A percentile compares a stretch with the other conserved stretches of the same genome.
phyloP scores from a whole-genome alignment of 2,888 invertebrate genomes.

The Athrips mouffetella region DNA sequence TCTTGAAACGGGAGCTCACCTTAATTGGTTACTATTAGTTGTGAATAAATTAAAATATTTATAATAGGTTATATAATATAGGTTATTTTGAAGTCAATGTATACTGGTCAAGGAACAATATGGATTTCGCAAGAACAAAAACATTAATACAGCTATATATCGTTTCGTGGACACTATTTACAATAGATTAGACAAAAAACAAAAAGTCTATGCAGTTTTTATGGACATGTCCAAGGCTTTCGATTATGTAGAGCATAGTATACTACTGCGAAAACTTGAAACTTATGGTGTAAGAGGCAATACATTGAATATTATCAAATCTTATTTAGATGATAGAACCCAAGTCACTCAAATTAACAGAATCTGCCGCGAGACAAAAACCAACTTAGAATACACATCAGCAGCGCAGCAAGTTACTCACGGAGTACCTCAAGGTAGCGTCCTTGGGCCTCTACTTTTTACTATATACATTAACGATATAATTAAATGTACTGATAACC shows the following conservation, averaged over 20 bases:
- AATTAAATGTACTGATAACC: too few species aligned
- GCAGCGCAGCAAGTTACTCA: too few species aligned
- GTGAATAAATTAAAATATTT: too few species aligned
- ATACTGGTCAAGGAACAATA: conserved; percentile 15
- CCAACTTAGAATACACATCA: too few species aligned
- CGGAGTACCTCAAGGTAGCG: too few species aligned
- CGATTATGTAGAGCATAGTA: conserved; percentile 12
- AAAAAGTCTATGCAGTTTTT: not conserved
- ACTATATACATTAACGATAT: too few species aligned
- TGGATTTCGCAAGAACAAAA: conserved; percentile 14
- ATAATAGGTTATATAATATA: conserved; percentile 4
- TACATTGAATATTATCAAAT: conserved; percentile 2
- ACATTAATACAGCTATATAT: conserved; percentile 10
- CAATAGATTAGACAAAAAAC: not conserved
- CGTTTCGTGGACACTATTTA: not conserved
- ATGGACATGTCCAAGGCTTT: conserved; percentile 14
- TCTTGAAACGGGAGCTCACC: too few species aligned
- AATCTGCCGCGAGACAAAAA: too few species aligned
- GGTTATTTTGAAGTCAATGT: conserved; percentile 15
- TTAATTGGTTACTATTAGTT: too few species aligned
- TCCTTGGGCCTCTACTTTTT: too few species aligned
- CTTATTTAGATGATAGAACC: too few species aligned
- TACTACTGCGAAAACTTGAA: conserved; percentile 7
- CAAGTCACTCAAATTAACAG: too few species aligned
- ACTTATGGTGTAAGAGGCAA: conserved; percentile 15